Evolutionary conservation across 2,888 invertebrate genomes (phyloP).

Genomic region (Caenorhabditis auriculariae): DNA sequence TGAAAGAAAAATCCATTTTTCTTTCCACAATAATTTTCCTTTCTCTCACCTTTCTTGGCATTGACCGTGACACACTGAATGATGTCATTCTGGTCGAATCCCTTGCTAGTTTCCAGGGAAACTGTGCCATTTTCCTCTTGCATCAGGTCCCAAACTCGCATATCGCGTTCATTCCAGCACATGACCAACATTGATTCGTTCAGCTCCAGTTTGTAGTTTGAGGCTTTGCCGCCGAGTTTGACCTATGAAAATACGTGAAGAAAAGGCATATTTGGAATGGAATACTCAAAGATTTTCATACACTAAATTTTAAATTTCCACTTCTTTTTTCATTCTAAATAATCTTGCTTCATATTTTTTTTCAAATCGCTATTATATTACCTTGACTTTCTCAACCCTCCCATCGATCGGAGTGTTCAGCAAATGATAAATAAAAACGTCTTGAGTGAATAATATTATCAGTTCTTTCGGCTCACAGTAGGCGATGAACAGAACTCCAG

Average conservation of each 20-base stretch:
- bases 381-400: not conserved
- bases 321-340: conserved; percentile 5
- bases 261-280: too few relatives aligned
- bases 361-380: conserved; percentile 4
- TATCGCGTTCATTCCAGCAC: conserved; percentile 22
- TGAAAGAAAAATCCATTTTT: not conserved
- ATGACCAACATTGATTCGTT: conserved; percentile 24
- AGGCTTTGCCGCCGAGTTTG: conserved; percentile 74
- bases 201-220: conserved; percentile 36
- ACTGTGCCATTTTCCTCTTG: conserved; percentile 87
- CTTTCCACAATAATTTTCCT: conserved; percentile 6
- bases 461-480: conserved; percentile 11
- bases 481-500: conserved; percentile 19
- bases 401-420: not conserved
- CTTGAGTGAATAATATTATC: conserved; percentile 17
- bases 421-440: conserved; percentile 19
- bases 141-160: conserved; percentile 85
- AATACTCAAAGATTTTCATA: not conserved
- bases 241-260: conserved; percentile 68
- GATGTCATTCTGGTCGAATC: conserved; percentile 65
- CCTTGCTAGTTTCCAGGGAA: conserved; percentile 68
- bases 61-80: conserved; percentile 66
- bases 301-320: conserved; percentile 1
- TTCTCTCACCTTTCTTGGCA: conserved; percentile 21
- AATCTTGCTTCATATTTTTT: conserved; percentile 2